phyloP scores from a whole-genome alignment of 1,140 invertebrate species.

The Danaus plexippus region DNA sequence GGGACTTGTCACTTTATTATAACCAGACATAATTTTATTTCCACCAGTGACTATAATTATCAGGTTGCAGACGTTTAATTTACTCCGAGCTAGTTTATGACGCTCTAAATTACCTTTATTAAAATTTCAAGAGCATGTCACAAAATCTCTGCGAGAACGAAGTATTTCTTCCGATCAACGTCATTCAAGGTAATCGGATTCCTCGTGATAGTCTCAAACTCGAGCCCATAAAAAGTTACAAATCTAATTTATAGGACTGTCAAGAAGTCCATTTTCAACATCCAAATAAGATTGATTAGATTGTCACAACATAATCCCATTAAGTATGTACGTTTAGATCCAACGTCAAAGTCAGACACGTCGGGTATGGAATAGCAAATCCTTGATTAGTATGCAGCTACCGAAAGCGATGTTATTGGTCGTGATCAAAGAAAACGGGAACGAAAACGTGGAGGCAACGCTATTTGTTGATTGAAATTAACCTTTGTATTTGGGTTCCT shows the following conservation, averaged over 20 bases:
- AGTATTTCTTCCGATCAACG: too few relatives aligned
- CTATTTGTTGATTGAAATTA: constrained; percentile 20
- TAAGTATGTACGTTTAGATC: constrained; percentile 12
- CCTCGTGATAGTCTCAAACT: too few relatives aligned
- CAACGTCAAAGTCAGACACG: constrained; percentile 17
- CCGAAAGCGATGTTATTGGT: constrained; percentile 18
- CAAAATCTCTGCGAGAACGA: too few relatives aligned
- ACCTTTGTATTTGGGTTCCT: constrained; percentile 8
- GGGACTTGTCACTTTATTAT: too few relatives aligned
- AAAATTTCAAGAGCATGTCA: too few relatives aligned
- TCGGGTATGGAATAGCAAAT: constrained; percentile 17
- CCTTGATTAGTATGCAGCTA: constrained; percentile 20
- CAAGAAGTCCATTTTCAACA: constrained; percentile 5
- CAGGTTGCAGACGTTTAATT: too few relatives aligned
- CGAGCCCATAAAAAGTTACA: constrained; percentile 2
- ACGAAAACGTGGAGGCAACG: constrained; percentile 10
- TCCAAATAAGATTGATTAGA: constrained; percentile 11
- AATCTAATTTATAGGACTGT: constrained; percentile 9
- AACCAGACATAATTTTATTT: too few relatives aligned
- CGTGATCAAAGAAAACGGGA: constrained; percentile 25
- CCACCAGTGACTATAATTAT: too few relatives aligned
- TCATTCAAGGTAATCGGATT: too few relatives aligned
- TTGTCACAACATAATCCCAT: constrained; percentile 11
- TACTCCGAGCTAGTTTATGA: too few relatives aligned
- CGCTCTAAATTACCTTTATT: too few relatives aligned